Conservation (phyloP, 2,113 vertebrate genomes). For the Cryptotis parvus region DNA sequence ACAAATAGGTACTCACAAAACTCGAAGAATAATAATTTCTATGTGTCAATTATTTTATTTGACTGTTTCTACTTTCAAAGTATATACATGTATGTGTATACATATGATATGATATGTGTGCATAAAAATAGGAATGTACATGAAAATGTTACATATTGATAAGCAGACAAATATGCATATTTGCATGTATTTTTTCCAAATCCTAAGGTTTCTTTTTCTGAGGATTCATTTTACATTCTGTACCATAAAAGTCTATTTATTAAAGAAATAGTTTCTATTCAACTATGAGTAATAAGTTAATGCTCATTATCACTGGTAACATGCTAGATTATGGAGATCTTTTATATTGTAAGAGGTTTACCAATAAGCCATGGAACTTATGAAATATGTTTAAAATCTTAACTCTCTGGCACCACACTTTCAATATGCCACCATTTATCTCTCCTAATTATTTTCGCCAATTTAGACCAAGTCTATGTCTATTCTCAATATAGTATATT, state of each 20-base stretch:
- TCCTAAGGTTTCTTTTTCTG: background rate
- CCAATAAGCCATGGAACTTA: background rate
- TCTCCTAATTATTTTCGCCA: background rate
- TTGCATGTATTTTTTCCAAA: background rate
- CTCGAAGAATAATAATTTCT: background rate
- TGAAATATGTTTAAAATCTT: background rate
- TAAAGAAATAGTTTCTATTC: slow-evolving; percentile 35
- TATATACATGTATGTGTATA: background rate
- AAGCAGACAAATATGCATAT: background rate
- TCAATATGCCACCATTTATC: background rate
- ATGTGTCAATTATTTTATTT: background rate
- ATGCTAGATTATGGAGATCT: background rate
- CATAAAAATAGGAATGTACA: too few species aligned
- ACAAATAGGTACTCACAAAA: background rate
- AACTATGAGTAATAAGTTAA: background rate
- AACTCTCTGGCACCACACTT: background rate
- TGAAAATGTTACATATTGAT: background rate
- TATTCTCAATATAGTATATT: background rate
- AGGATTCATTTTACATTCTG: slow-evolving; percentile 27
- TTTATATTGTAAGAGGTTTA: background rate
- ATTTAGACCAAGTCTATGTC: background rate
- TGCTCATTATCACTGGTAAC: background rate
- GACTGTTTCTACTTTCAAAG: background rate
- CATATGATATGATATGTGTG: background rate
- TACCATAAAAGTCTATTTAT: background rate